Percentiles rank a stretch among this genome's conserved stretches.
phyloP scores from a whole-genome alignment of 2,797 vertebrate genomes.

The Gephyroberyx darwinii region DNA sequence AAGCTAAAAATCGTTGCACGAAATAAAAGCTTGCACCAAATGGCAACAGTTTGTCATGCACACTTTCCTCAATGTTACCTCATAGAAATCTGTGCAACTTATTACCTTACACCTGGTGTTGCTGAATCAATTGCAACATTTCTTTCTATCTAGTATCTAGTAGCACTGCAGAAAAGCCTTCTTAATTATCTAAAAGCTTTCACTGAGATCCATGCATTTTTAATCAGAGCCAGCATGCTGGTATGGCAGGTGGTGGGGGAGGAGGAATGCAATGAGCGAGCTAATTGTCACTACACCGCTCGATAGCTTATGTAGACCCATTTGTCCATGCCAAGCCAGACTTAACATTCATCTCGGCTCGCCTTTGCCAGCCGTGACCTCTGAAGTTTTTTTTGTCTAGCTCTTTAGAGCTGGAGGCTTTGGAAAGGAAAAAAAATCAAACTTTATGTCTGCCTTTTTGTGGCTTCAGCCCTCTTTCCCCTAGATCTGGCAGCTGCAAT shows the following conservation, averaged over 20 bases:
- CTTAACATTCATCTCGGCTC: constrained; percentile 45
- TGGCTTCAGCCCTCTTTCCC: constrained; percentile 23
- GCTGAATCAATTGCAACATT: constrained; percentile 21
- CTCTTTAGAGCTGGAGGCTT: constrained; percentile 19
- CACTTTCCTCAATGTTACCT: too few species aligned
- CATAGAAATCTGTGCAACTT: background rate
- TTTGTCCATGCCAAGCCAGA: constrained; percentile 34
- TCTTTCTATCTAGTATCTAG: constrained; percentile 13
- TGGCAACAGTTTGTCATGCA: background rate
- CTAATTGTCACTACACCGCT: constrained; percentile 51
- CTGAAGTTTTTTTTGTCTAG: constrained; percentile 1
- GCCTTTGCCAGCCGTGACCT: constrained; percentile 7
- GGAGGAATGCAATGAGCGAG: constrained; percentile 41
- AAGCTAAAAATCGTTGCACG: background rate
- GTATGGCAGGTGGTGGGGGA: constrained; percentile 60
- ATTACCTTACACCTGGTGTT: background rate
- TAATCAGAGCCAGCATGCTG: constrained; percentile 56
- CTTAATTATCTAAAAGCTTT: constrained; percentile 60
- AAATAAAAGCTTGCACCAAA: background rate
- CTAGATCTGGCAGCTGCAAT: constrained; percentile 32
- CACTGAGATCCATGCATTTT: constrained; percentile 61
- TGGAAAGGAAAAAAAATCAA: constrained; percentile 22
- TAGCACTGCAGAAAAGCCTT: constrained; percentile 46
- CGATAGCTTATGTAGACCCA: constrained; percentile 39
- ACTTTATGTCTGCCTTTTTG: constrained; percentile 22